phyloP scores from a whole-genome alignment of 2,113 vertebrate species.

The Montifringilla adamsi region DNA sequence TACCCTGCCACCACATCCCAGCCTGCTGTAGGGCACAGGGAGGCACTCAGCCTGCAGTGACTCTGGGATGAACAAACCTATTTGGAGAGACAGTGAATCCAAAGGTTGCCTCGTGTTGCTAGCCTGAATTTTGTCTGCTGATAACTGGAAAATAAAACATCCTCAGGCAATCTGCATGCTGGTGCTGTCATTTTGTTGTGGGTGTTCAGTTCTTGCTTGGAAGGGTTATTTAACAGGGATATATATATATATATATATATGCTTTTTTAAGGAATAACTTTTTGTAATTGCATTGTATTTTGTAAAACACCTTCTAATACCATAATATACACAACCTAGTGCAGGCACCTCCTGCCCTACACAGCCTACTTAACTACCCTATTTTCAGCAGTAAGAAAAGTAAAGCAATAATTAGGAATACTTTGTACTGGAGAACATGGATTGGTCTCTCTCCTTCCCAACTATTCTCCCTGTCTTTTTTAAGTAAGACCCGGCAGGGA shows the following conservation, averaged over 20 bases:
- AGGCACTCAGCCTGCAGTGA: neutral
- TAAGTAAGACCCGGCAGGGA: neutral
- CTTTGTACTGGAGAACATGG: neutral
- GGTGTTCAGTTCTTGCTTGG: neutral
- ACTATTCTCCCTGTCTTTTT: neutral
- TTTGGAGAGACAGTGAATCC: neutral
- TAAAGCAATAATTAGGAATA: neutral
- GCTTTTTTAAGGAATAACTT: neutral
- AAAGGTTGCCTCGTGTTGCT: neutral
- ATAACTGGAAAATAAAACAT: neutral
- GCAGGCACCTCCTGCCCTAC: neutral
- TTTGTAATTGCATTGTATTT: neutral
- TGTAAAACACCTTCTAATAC: neutral
- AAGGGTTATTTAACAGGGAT: neutral
- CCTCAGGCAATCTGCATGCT: neutral
- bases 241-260: accelerated
- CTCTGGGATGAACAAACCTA: neutral
- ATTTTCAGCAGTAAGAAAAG: neutral
- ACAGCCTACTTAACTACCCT: neutral
- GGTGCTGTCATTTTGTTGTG: neutral
- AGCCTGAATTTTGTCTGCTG: neutral
- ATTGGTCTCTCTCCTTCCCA: neutral
- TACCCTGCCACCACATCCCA: no score
- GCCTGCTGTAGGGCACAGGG: neutral
- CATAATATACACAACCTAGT: neutral